Evolutionary conservation across 2,797 vertebrate genomes (phyloP), one percentile per base, ranked within the genome.

Genomic region (Syndactyla subalaris): DNA sequence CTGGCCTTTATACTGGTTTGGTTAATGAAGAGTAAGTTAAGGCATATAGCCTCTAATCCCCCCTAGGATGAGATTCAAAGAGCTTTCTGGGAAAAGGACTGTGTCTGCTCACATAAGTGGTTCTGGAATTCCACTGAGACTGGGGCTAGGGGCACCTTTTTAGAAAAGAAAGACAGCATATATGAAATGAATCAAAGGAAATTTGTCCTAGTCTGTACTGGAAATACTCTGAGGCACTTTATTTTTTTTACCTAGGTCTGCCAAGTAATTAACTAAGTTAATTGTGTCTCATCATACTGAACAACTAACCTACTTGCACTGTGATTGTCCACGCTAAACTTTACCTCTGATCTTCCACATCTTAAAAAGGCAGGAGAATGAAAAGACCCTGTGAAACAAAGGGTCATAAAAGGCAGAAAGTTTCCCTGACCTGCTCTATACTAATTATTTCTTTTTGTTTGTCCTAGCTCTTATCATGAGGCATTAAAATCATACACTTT

Each of bases 401-500:
- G 83, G 92, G 85, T 93, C 93, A 87, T 73, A 95, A 70, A 88
- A 97, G 93, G 93, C 78, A 92, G 82, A 81, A 97, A 96, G 79
- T 95, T 94, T 83, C 67, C 93, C 95, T 83, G 94, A 95, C 75
- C 87, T 90, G 81, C 43, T 88, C 83, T 92, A 45, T 29, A 85
- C 52, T 94, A 96, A 96, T 94, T 95, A 87, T 71, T 66, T 84
- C 81, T 90, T 93, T 93, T 82, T 92, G 74, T 82, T 95, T 92
- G 93, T 77, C 85, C 90, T 91, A 57, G 76, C 93, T 97, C 87
- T 96, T 96, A 96, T 96, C 97, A 94, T 65, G 93, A 97, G 81
- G 92, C 89, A 94, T 97, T 95, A 97, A 97, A 96, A 97, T 97
- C 96, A 97, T 27, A 51, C 91, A 94, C 86, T 97, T 97, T 91